Base-by-base conservation (phyloP, 2,113 vertebrate genomes). In the Galemys pyrenaicus region DNA sequence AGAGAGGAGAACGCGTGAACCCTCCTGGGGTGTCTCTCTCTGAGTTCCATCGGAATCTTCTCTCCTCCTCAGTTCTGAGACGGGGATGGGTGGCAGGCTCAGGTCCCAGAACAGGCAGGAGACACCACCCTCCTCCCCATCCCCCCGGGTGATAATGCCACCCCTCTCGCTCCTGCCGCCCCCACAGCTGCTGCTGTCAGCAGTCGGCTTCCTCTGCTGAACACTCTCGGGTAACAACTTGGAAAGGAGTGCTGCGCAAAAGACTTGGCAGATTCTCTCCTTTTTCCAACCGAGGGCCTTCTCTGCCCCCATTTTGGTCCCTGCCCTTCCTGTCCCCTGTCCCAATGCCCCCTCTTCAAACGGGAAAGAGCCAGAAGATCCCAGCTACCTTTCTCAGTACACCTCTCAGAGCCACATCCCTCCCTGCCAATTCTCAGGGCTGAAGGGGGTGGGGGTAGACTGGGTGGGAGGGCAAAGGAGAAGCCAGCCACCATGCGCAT, bases 161-260 rank as follows among this genome's bases (percentile, higher is more conserved):
- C 86, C 79, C 79, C 60, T 60, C 68, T 71, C 30, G 11, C 67
- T 87, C 46, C 80, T 67, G 85, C 81, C 92, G 78, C 87, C 95
- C 74, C 94, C 86, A 87, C 88, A 93, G 90, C 85, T 84, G 95
- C 94, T 91, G 92, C 82, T 58, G 78, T 83, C 96, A 87, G 94
- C 87, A 92, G 65, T 41, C 28, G 1, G 84, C 93, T 94, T 73
- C 87, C 92, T 95, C 84, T 85, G 85, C 78, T 0, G 54, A 89
- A 73, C 32, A 22, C 71, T 74, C 91, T 95, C 3, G 6, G 87
- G 75, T 71, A 96, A 92, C 56, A 93, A 67, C 92, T 82, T 82
- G 1, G 44, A 81, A 92, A 92, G 71, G 15, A 60, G 73, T 49
- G 22, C 75, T 92, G 89, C 67, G 26, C 37, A 2, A 62, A 80